Base-by-base conservation (phyloP, 2,888 invertebrate species). In the Metalampra italica region DNA sequence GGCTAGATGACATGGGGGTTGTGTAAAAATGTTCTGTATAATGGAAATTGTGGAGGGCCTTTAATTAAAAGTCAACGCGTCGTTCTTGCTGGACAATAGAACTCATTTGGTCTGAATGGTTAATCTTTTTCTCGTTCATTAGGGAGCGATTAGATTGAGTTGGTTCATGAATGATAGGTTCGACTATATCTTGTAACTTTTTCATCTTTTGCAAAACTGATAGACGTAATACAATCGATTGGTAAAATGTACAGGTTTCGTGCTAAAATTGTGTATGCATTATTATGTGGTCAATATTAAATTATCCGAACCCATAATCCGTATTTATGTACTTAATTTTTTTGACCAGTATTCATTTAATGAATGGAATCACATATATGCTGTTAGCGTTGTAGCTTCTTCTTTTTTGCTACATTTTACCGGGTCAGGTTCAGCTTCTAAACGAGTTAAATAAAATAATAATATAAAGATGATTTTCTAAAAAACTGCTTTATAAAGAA, bases 11-110 rank as follows among this genome's bases (percentile, higher is more conserved):
- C 68, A 64, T 64, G 59, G 71, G 72, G 76, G 72, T 65, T 77
- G 80, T 77, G n/a, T 70, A 79, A 82, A 83, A 85, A 78, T 76
- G 77, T 78, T 74, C 71, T 73, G 72, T 75, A 78, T 80, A 83
- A 80, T 81, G 72, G 73, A 72, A 77, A 73, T 73, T 74, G 78
- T 75, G 73, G 68, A 80, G 73, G 78, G 75, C 72, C 74, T 82
- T 84, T 85, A 86, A 86, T 87, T 86, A 87, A 86, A 87, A 86
- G 82, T 80, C 84, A 75, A 79, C 76, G 71, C 73, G 70, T 54
- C 68, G 62, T 75, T 70, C 69, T 60, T 46, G 55, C 59, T 62
- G 70, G 66, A 82, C 82, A 82, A 83, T 78, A 81, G 80, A 82
- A 75, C 74, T 67, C 68, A 68, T 78, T 71, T 72, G 66, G 71